Percentiles rank a stretch among this genome's conserved stretches.
Conservation (phyloP, 1,140 invertebrate species). For the Mamestra configurata region DNA sequence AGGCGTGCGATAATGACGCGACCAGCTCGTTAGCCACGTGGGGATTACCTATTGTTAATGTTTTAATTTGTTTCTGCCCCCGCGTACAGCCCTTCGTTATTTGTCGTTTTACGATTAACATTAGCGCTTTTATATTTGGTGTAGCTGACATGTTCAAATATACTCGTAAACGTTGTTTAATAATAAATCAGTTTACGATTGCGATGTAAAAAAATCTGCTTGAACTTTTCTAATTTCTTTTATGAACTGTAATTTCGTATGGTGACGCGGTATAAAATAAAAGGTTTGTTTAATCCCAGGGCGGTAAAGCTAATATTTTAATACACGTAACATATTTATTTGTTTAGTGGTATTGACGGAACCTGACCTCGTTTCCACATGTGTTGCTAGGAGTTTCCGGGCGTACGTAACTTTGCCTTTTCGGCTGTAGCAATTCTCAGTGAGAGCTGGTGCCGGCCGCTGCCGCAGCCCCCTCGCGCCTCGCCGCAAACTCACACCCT, state of each 20-base stretch:
- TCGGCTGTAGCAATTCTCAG: slow-evolving; percentile 62
- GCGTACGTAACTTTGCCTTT: slow-evolving; percentile 68
- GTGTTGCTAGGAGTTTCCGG: slow-evolving; percentile 61
- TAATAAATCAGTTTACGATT: slow-evolving; percentile 8
- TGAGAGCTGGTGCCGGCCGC: slow-evolving; percentile 62
- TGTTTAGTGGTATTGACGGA: slow-evolving; percentile 53
- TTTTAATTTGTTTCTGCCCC: slow-evolving; percentile 83
- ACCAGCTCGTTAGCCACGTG: slow-evolving; percentile 78
- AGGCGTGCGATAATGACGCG: slow-evolving; percentile 77
- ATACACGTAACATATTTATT: slow-evolving; percentile 52
- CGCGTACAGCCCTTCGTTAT: slow-evolving; percentile 53
- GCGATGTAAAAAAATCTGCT: neutral
- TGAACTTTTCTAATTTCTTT: neutral
- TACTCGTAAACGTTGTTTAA: slow-evolving; percentile 39
- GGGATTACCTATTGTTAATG: slow-evolving; percentile 86
- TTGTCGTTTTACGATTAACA: slow-evolving; percentile 45
- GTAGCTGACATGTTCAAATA: neutral
- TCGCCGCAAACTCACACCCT: slow-evolving; percentile 66
- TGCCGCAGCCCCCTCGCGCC: slow-evolving; percentile 58
- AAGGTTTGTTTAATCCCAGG: slow-evolving; percentile 8
- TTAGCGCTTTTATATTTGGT: slow-evolving; percentile 42
- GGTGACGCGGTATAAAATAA: neutral
- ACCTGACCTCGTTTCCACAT: slow-evolving; percentile 60
- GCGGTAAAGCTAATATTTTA: slow-evolving; percentile 27
- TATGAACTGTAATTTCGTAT: neutral